Base-by-base conservation (phyloP, 2,113 vertebrate genomes). In the Cathartes aura region DNA sequence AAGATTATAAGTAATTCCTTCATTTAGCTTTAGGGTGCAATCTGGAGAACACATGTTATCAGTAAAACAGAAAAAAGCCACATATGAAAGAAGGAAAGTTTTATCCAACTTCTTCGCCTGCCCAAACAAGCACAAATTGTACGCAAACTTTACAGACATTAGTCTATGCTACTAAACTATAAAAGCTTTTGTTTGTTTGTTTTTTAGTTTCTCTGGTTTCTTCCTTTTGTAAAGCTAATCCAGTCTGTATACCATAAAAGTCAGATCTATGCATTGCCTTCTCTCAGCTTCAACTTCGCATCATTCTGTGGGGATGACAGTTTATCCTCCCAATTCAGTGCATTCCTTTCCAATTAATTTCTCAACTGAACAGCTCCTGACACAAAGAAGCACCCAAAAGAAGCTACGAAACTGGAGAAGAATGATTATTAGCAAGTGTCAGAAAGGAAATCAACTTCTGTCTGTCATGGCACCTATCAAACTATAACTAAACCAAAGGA, bases 1-100 rank as follows among this genome's bases (percentile, higher is more conserved):
- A 95, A 82, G 64, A 92, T 60, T 78, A 5, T 50, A 86, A 92
- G 75, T 92, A 88, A 78, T 62, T 93, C 88, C 52, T 93, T 84
- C 88, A 48, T 94, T 75, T 93, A 84, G 72, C 89, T 92, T 75
- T 81, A 96, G 94, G 80, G 82, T 92, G 55, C 89, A 97, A 95
- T 96, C 85, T 96, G 94, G 87, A 96, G 43, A 96, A 85, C 95
- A 96, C n/a, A 82, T 96, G 95, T 78, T 94, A 95, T 90, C 93
- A 82, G 78, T 59, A 73, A 82, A 82, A 18, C 53, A 55, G 34
- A 7, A 96, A 96, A 81, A 81, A 91, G 17, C 27, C 75, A 72
- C 70, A 88, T 43, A 78, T 0, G 4, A 79, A 92, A n/a, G 74
- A 87, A 60, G 22, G 55, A 89, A 87, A 82, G 15, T 20, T 96